These are phyloP conservation scores for Probaryconus sp. DNA, from an alignment of 1,140 invertebrate species.

Conservation along the genomic window DNA sequence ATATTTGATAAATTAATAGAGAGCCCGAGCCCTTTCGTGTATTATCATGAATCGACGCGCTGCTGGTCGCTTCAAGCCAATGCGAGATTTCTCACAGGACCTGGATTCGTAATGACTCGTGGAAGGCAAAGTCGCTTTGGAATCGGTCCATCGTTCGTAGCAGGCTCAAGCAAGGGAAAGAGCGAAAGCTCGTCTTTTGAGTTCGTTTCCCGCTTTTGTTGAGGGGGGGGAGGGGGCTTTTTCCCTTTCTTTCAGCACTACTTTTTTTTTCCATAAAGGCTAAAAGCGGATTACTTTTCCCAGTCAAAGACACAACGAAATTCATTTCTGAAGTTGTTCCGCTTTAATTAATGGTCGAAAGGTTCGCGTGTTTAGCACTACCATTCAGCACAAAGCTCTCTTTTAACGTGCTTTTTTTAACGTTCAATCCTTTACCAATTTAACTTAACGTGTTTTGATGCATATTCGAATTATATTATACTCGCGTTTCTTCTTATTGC, in stretches of 20 bases:
- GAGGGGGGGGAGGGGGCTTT: too few species aligned
- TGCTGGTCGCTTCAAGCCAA: conserved; percentile 22
- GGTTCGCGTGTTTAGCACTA: conserved; percentile 20
- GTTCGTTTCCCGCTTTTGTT: too few species aligned
- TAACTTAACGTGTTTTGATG: conserved; percentile 35
- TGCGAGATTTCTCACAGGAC: conserved; percentile 30
- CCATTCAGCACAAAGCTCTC: conserved; percentile 22
- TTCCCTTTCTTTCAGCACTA: conserved; percentile 2
- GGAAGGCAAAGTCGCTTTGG: conserved; percentile 13
- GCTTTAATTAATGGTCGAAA: conserved; percentile 52
- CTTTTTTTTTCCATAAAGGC: conserved; percentile 10
- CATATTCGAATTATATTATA: conserved; percentile 36
- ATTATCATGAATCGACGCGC: conserved; percentile 29
- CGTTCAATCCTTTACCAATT: conserved; percentile 30
- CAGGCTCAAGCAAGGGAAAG: too few species aligned
- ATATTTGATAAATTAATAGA: conserved; percentile 56
- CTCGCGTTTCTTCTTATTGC: too few species aligned
- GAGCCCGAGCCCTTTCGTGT: conserved; percentile 5
- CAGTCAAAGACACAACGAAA: conserved; percentile 56
- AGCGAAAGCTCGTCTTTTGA: conserved; percentile 22
- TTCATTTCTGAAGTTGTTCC: conserved; percentile 53
- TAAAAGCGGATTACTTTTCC: conserved; percentile 57
- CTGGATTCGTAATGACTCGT: conserved; percentile 22
- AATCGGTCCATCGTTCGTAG: conserved; percentile 12
- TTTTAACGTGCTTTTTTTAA: conserved; percentile 22